Conservation (phyloP, 2,113 vertebrate species). For the Saguinus imperator region DNA sequence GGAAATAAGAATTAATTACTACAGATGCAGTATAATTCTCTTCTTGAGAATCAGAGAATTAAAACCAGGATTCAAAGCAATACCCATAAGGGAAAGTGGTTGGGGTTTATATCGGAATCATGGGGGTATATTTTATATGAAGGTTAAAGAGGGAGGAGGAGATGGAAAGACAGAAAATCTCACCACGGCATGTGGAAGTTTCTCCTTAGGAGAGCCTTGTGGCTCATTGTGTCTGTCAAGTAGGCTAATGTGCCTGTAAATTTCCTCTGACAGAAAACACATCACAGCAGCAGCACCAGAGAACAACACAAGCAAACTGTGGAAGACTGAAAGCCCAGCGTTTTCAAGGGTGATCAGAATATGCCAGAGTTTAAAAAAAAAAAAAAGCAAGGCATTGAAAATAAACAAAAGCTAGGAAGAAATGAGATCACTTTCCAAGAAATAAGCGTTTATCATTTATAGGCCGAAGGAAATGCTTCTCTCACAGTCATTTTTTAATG, state of each 20-base stretch:
- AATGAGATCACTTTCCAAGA: conserved; percentile 59
- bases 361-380: conserved; percentile 8
- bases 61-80: neutral
- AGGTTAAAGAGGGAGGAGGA: neutral
- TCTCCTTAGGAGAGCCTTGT: conserved; percentile 58
- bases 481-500: conserved; percentile 19
- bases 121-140: neutral
- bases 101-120: neutral
- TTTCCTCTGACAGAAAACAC: conserved; percentile 72
- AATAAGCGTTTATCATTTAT: conserved; percentile 57
- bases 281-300: conserved; percentile 54
- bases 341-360: conserved; percentile 47
- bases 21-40: neutral
- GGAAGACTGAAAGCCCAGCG: conserved; percentile 4
- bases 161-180: neutral
- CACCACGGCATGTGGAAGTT: neutral
- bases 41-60: conserved; percentile 4
- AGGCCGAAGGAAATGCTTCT: conserved; percentile 51
- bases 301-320: conserved; percentile 36
- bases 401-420: conserved; percentile 63
- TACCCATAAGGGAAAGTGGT: neutral
- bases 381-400: conserved; percentile 58
- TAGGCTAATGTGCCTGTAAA: conserved; percentile 69
- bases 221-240: conserved; percentile 62
- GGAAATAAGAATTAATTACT: conserved; percentile 43